These are phyloP conservation scores for Hippoglossus stenolepis DNA, from an alignment of 2,113 vertebrate species.

Conservation along the genomic window DNA sequence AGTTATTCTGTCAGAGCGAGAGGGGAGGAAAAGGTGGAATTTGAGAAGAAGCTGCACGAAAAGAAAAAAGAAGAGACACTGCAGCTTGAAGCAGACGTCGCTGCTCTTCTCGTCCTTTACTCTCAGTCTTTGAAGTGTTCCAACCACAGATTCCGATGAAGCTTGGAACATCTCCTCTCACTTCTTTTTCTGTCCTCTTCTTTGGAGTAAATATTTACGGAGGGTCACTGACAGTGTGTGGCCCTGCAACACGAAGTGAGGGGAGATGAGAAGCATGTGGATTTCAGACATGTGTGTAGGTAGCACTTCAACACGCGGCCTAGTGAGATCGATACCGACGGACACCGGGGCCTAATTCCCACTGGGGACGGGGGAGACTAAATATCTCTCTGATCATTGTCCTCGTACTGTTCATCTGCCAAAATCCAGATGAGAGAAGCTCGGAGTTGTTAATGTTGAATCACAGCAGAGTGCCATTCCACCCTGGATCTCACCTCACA, in stretches of 20 bases:
- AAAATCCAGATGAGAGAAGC: neutral
- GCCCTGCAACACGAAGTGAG: slow-evolving; percentile 18
- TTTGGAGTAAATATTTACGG: slow-evolving; percentile 58
- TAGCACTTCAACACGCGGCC: neutral
- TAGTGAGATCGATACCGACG: neutral
- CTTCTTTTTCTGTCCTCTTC: slow-evolving; percentile 8
- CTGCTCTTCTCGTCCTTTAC: neutral
- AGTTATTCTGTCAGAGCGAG: slow-evolving; percentile 52
- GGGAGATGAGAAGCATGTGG: neutral
- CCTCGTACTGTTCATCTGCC: neutral
- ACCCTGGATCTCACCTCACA: neutral
- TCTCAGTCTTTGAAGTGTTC: neutral
- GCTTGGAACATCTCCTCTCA: slow-evolving; percentile 1
- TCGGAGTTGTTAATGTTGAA: neutral
- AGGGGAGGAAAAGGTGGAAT: slow-evolving; percentile 61
- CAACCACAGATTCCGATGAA: neutral
- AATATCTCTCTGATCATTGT: neutral
- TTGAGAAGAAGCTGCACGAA: slow-evolving; percentile 45
- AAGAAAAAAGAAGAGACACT: slow-evolving; percentile 2
- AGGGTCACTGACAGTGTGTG: slow-evolving; percentile 31
- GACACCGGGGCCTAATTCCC: neutral
- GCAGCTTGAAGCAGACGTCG: slow-evolving; percentile 35
- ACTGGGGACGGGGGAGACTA: neutral
- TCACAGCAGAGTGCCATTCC: neutral
- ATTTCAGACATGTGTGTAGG: neutral